A percentile compares a stretch with the other conserved stretches of the same genome.
Conservation (phyloP, 1,140 invertebrate species). For the Gyrodactylus salaris region DNA sequence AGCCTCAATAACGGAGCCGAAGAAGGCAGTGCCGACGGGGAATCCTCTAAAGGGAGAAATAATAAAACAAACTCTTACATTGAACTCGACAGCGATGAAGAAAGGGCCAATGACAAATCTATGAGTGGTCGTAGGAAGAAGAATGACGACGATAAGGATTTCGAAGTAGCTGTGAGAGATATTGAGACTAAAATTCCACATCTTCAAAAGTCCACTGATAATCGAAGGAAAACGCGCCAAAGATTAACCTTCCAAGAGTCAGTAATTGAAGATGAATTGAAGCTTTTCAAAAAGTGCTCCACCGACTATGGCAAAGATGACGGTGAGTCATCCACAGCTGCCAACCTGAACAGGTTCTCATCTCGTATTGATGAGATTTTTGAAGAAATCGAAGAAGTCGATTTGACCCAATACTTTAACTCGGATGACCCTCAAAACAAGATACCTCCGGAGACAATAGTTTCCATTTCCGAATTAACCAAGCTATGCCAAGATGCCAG, state of each 20-base stretch:
- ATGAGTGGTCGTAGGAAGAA: background rate
- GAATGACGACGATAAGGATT: background rate
- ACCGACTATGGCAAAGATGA: background rate
- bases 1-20: background rate
- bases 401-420: background rate
- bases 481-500: background rate
- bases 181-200: background rate
- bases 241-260: background rate
- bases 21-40: background rate
- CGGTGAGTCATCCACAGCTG: background rate
- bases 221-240: background rate
- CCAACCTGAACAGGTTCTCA: background rate
- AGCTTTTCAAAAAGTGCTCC: background rate
- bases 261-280: background rate
- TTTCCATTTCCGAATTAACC: background rate
- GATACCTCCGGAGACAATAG: background rate
- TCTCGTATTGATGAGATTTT: background rate
- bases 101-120: background rate
- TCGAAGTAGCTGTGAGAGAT: background rate
- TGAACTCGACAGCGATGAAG: background rate
- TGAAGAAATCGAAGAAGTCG: background rate
- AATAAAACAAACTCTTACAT: background rate
- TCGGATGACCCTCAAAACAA: no score
- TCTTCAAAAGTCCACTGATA: background rate
- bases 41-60: background rate